Evolutionary conservation across 2,888 invertebrate species (phyloP), one percentile per base, ranked within the genome.

Genomic region (Meta bourneti): DNA sequence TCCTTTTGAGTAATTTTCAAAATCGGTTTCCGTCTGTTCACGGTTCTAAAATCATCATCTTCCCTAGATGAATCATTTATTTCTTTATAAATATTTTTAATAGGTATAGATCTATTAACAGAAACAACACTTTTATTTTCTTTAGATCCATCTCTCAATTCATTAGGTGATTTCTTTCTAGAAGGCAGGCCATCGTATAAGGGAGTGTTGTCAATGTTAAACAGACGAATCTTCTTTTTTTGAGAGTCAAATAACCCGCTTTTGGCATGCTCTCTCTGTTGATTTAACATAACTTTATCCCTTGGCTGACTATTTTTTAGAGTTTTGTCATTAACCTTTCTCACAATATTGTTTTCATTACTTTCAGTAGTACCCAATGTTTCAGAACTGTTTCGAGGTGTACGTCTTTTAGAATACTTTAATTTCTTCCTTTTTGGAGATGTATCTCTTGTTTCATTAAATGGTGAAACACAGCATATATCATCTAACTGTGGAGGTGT

Each of bases 111-210:
- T 52, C n/a, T 51, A 51, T 7, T n/a, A 51, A 34, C 16, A 51
- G 82, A 9, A 52, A 20, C 19, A 7, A 6, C 6, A 34, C 16
- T 71, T 6, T 52, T 82, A 16, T 48, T 34, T 51, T 5, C 48
- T 16, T 49, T 11, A 51, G 34, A 34, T 34, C 16, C 52, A 71
- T 71, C 82, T 71, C 19, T 82, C 52, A 72, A 13, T 71, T 13
- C 34, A 34, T 34, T 34, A 34, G 34, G 34, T 34, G 34, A 20
- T 20, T 82, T 82, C 51, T 72, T 71, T 51, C 19, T 13, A 13
- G 71, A 72, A 8, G 85, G 85, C 48, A 77, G 77, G 48, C 69
- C 75, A 85, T 85, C 85, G 77, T 85, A 85, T 5, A 85, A 8
- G 49, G 85, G 85, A 49, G 52, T 77, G 19, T 20, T 34, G 19